Conservation (phyloP, 1,140 invertebrate species). For the Penaeus vannamei region DNA sequence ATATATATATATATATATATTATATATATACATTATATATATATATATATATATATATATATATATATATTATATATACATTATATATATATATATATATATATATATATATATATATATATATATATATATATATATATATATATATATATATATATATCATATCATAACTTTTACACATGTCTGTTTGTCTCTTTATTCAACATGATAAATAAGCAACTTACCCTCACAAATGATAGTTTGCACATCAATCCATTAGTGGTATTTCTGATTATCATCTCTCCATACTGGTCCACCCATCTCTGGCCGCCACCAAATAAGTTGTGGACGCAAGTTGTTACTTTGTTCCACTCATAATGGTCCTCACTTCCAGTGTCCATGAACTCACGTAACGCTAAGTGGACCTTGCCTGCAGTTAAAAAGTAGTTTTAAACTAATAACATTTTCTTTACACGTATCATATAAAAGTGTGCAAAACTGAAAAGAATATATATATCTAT, state of each 20-base stretch:
- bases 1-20: no score
- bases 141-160: no score
- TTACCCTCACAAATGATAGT: slow-evolving; percentile 85
- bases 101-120: no score
- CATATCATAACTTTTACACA: no score
- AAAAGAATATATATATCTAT: neutral
- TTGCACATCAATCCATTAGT: slow-evolving; percentile 79
- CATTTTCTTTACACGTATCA: neutral
- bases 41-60: no score
- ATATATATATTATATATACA: no score
- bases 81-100: no score
- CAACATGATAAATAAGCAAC: slow-evolving; percentile 17
- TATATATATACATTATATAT: no score
- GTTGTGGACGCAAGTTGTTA: slow-evolving; percentile 90
- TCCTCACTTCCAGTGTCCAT: slow-evolving; percentile 44
- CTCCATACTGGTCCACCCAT: slow-evolving; percentile 91
- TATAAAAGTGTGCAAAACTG: neutral
- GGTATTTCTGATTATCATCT: slow-evolving; percentile 80
- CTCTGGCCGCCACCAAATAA: slow-evolving; percentile 83
- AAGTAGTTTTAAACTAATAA: neutral
- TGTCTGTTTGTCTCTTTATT: slow-evolving; percentile 31
- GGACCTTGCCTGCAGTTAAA: slow-evolving; percentile 71
- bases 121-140: no score
- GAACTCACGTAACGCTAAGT: slow-evolving; percentile 73
- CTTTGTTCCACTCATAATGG: slow-evolving; percentile 87